Evolutionary conservation across 2,113 vertebrate genomes (phyloP).

Genomic region (Rhombomys opimus): DNA sequence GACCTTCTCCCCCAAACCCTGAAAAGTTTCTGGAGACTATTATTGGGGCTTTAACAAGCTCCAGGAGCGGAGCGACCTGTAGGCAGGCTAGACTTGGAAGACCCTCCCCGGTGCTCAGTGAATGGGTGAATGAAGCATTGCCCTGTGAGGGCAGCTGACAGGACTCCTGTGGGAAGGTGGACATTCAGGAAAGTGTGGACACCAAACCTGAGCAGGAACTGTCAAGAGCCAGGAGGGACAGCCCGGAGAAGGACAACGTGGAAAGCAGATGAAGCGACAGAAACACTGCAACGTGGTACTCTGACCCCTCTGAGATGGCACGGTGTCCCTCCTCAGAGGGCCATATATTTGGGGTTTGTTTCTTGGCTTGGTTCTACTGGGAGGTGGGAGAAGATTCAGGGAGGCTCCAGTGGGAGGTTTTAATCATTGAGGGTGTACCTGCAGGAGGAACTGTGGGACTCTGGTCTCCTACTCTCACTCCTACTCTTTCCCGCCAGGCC

Average conservation of each 20-base stretch:
- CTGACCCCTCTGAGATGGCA: neutral
- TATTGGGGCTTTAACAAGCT: neutral
- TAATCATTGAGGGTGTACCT: neutral
- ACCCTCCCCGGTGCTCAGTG: neutral
- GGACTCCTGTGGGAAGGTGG: neutral
- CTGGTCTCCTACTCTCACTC: neutral
- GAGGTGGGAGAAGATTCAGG: neutral
- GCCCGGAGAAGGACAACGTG: rapidly evolving
- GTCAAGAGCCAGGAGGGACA: rapidly evolving
- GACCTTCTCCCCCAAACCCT: neutral
- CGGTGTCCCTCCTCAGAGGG: rapidly evolving
- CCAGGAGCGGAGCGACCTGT: rapidly evolving
- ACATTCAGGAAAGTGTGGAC: too few species aligned
- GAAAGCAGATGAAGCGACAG: rapidly evolving
- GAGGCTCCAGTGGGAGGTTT: neutral
- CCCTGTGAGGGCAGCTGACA: rapidly evolving
- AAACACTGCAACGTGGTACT: neutral
- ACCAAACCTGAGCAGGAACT: neutral
- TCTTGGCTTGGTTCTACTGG: neutral
- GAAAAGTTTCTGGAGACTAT: neutral
- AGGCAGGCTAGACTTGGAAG: neutral
- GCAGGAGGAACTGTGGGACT: too few species aligned
- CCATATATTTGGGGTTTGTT: too few species aligned
- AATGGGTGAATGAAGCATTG: neutral
- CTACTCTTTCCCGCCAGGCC: neutral